Evolutionary conservation across 2,888 invertebrate species (phyloP).

Genomic region (Dastarcus helophoroides): DNA sequence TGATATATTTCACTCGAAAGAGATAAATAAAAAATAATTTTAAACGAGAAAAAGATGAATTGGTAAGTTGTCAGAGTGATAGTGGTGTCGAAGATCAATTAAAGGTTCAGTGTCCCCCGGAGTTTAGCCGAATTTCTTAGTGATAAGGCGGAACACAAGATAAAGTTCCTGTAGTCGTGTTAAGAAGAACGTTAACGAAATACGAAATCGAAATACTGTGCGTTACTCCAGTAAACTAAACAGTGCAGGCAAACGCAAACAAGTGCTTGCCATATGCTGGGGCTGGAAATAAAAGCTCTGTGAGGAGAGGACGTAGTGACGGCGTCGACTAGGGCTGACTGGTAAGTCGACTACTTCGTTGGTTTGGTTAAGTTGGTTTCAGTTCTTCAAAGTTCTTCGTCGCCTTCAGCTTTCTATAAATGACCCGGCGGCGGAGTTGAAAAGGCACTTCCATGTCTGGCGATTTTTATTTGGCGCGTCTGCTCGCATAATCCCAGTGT

Average conservation of each 20-base stretch:
- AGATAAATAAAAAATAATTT: background rate
- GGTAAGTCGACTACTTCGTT: slow-evolving; percentile 4
- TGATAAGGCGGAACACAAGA: slow-evolving; percentile 13
- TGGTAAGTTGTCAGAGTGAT: slow-evolving; percentile 14
- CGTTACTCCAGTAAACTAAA: too few relatives aligned
- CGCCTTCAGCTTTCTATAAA: background rate
- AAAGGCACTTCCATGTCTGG: slow-evolving; percentile 8
- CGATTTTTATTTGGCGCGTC: slow-evolving; percentile 6
- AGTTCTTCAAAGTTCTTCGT: background rate
- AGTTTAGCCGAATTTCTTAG: slow-evolving; percentile 17
- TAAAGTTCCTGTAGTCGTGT: slow-evolving; percentile 1
- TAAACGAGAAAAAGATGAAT: slow-evolving; percentile 9
- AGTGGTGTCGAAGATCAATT: slow-evolving; percentile 26
- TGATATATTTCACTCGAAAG: background rate
- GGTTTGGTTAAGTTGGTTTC: slow-evolving; percentile 3
- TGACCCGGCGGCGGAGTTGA: background rate
- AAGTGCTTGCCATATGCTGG: slow-evolving; percentile 11
- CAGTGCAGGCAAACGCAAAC: too few relatives aligned
- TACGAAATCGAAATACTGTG: slow-evolving; percentile 4
- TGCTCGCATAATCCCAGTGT: too few relatives aligned
- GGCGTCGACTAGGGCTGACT: background rate
- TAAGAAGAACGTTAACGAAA: background rate
- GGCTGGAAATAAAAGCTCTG: slow-evolving; percentile 1
- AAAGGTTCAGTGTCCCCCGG: slow-evolving; percentile 25
- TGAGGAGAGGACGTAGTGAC: slow-evolving; percentile 6